Evolutionary conservation across 2,797 vertebrate species (phyloP).

Genomic region (Acanthopagrus latus): DNA sequence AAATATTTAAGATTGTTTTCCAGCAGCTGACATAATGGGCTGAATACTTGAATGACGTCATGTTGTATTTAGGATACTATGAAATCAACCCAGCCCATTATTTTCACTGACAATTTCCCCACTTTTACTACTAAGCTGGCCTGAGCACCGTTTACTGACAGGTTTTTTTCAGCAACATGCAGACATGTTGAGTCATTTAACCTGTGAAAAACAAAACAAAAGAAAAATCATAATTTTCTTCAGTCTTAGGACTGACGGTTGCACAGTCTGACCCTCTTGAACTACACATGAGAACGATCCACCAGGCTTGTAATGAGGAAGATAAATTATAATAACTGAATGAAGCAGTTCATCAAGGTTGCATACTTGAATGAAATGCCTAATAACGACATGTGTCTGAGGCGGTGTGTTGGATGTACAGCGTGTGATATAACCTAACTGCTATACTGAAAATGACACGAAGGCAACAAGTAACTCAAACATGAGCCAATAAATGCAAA

Average conservation of each 20-base stretch:
- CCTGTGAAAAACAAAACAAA: neutral
- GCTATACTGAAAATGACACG: conserved; percentile 8
- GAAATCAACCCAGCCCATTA: neutral
- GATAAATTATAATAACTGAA: conserved; percentile 4
- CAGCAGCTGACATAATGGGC: conserved; percentile 8
- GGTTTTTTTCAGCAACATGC: neutral
- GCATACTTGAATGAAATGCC: conserved; percentile 3
- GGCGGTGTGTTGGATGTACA: conserved; percentile 27
- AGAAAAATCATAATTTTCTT: neutral
- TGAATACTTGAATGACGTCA: conserved; percentile 25
- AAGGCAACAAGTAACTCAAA: conserved; percentile 44
- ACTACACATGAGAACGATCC: conserved; percentile 12
- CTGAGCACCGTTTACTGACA: conserved; percentile 24
- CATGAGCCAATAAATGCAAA: conserved; percentile 23
- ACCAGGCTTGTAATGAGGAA: conserved; percentile 25
- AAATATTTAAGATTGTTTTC: conserved; percentile 20
- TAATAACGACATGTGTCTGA: conserved; percentile 26
- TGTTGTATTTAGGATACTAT: conserved; percentile 9
- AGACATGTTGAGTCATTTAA: neutral
- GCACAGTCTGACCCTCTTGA: conserved; percentile 18
- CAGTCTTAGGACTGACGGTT: conserved; percentile 11
- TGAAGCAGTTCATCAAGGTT: conserved; percentile 13
- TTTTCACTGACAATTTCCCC: neutral
- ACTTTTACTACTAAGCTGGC: neutral
- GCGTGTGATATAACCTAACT: neutral